Evolutionary conservation across 2,113 vertebrate genomes (phyloP).

Genomic region (Triplophysa dalaica): DNA sequence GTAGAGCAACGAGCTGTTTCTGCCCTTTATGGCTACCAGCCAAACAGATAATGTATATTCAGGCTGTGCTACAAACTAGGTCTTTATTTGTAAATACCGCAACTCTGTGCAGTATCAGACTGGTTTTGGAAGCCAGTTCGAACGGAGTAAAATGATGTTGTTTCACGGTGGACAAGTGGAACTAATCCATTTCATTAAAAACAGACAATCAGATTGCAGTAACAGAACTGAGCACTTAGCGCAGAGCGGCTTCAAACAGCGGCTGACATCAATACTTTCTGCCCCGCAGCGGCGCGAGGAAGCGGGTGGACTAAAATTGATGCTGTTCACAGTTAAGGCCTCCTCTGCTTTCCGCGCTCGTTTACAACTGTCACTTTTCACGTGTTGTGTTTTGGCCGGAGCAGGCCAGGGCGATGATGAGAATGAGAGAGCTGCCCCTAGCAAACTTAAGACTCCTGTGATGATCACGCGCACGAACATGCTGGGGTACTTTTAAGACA

Average conservation of each 20-base stretch:
- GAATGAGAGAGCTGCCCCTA: not conserved
- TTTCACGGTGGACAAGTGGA: slow-evolving; percentile 47
- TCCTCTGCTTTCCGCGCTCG: slow-evolving; percentile 46
- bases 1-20: slow-evolving; percentile 35
- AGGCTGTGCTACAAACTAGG: slow-evolving; percentile 4
- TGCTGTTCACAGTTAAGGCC: slow-evolving; percentile 49
- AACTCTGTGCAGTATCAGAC: slow-evolving; percentile 7
- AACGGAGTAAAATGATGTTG: slow-evolving; percentile 8
- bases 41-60: slow-evolving; percentile 42
- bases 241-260: slow-evolving; percentile 35
- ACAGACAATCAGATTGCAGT: slow-evolving; percentile 51
- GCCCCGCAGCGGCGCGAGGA: slow-evolving; percentile 28
- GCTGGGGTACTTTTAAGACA: no score
- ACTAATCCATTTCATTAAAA: slow-evolving; percentile 50
- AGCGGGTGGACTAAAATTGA: slow-evolving; percentile 41
- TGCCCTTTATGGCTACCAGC: slow-evolving; percentile 23
- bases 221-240: slow-evolving; percentile 34
- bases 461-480: not conserved
- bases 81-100: slow-evolving; percentile 36
- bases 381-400: slow-evolving; percentile 19
- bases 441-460: slow-evolving; percentile 36
- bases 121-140: not conserved
- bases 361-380: slow-evolving; percentile 55
- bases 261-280: slow-evolving; percentile 48
- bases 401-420: slow-evolving; percentile 10